A percentile compares a stretch with the other conserved stretches of the same genome.
phyloP scores from a whole-genome alignment of 2,113 vertebrate genomes.

The Sardina pilchardus region DNA sequence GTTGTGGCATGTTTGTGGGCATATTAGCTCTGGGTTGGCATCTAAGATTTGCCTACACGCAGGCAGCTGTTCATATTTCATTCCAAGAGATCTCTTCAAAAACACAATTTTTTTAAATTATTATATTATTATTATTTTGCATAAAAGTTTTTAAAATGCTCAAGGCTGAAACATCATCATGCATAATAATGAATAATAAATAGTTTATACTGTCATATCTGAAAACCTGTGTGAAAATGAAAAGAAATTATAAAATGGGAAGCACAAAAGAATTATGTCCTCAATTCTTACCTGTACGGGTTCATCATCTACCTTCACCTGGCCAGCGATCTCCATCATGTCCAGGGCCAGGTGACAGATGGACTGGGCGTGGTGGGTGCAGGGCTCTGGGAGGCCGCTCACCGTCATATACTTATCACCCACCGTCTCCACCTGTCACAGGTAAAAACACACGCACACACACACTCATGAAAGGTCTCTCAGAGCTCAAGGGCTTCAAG shows the following conservation, averaged over 20 bases:
- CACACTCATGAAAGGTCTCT: neutral
- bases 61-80: neutral
- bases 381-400: conserved; percentile 95
- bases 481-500: no score
- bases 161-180: neutral
- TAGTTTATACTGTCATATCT: neutral
- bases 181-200: neutral
- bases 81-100: neutral
- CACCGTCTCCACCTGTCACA: conserved; percentile 91
- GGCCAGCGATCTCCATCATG: conserved; percentile 98
- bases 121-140: no score
- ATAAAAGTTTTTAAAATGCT: no score
- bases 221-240: neutral
- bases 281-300: conserved; percentile 85
- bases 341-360: conserved; percentile 95
- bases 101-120: no score
- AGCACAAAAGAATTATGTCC: neutral
- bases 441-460: neutral
- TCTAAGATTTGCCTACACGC: neutral
- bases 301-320: conserved; percentile 93
- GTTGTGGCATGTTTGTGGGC: neutral
- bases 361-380: conserved; percentile 93
- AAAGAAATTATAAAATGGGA: neutral
- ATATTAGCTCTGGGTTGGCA: neutral
- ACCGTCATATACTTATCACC: conserved; percentile 99